Evolutionary conservation across 2,797 vertebrate genomes (phyloP).

Genomic region (Karalla daura): DNA sequence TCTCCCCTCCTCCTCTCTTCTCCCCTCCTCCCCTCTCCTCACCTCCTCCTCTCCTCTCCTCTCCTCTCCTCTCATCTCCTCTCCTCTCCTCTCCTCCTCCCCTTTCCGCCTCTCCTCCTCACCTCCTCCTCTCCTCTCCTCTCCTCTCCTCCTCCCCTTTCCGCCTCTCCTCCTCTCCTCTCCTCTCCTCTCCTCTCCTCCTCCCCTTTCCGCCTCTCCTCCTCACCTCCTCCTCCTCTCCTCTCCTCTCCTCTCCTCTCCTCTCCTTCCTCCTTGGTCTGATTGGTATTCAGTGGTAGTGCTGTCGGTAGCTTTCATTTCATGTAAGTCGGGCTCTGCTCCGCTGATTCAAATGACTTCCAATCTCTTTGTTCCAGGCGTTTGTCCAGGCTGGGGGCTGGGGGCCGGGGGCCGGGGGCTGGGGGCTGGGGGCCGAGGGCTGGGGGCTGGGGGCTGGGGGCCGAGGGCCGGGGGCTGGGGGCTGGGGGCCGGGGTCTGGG

Average conservation of each 20-base stretch:
- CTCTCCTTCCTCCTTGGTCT: too few species aligned
- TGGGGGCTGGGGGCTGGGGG: too few species aligned
- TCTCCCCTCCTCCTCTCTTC: slow-evolving; percentile 16
- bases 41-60: slow-evolving; percentile 13
- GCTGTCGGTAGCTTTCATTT: slow-evolving; percentile 54
- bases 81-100: slow-evolving; percentile 4
- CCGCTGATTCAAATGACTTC: slow-evolving; percentile 73
- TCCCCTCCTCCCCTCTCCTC: neutral
- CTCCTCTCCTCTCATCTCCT: slow-evolving; percentile 30
- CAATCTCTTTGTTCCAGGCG: slow-evolving; percentile 79
- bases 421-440: slow-evolving; percentile 62
- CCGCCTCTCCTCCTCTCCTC: slow-evolving; percentile 6
- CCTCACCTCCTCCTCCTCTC: slow-evolving; percentile 19
- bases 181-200: slow-evolving; percentile 19
- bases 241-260: slow-evolving; percentile 20
- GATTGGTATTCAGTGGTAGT: slow-evolving; percentile 65
- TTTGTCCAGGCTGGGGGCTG: slow-evolving; percentile 64
- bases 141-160: slow-evolving; percentile 14
- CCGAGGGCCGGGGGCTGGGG: too few species aligned
- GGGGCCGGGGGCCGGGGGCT: slow-evolving; percentile 64
- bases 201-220: too few species aligned
- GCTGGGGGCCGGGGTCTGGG: too few species aligned
- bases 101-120: slow-evolving; percentile 30
- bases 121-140: slow-evolving; percentile 16
- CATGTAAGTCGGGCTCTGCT: slow-evolving; percentile 68